Evolutionary conservation across 1,140 invertebrate species (phyloP), one percentile per base, ranked within the genome.

Genomic region (Uloborus diversus): DNA sequence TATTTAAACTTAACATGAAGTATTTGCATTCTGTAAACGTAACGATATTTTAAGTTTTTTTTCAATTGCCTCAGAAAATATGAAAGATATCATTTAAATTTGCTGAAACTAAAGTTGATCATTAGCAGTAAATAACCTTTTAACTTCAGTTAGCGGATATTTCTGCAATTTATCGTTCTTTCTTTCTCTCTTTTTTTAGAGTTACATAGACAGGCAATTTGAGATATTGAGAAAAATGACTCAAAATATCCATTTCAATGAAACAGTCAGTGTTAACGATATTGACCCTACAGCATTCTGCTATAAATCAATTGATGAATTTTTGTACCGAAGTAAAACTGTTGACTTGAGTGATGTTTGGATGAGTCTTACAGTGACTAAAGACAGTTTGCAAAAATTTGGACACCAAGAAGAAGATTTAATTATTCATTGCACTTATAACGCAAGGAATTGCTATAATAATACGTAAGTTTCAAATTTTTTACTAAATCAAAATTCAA

Each of bases 351-450:
- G 79, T 20, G 81, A 82, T 33, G 78, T 82, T 11, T 82, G 81
- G 81, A 82, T 82, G 66, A 82, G 64, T 47, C 61, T 83, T 9
- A 78, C 61, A 0, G 79, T 81, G 5, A 84, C 80, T 3, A 81
- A 81, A 27, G 68, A 83, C 71, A 78, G 75, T 23, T 65, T 84
- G 1, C 62, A 27, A 9, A 82, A 83, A 32, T 82, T 80, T 61
- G 82, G 82, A 1, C 71, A 82, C 30, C 73, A 79, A 42, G 82
- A 82, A 17, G 80, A 83, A 35, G 83, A 84, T 64, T 51, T 84
- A 25, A 82, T 83, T 14, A 65, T 78, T 37, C 81, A 82, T 20
- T 83, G 82, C 65, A 83, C 76, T 9, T 82, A 80, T 25, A 79
- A 82, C 42, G 68, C 78, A 13, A 76, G 79, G 32, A 82, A 83